Percentiles rank a stretch among this genome's conserved stretches.
Conservation (phyloP, 1,140 invertebrate species). For the Procambarus clarkii region DNA sequence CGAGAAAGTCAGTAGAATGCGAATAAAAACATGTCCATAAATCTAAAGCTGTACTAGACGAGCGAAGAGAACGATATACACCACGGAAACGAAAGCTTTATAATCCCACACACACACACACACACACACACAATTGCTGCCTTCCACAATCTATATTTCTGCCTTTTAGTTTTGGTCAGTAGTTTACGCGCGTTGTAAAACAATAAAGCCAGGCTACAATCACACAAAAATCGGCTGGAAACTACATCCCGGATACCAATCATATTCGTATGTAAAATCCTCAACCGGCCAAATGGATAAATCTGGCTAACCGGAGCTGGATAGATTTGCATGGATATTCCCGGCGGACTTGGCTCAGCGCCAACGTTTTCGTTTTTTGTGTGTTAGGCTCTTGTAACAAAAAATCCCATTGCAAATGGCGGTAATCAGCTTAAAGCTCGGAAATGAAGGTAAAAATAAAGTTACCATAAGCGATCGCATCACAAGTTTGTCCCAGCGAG, state of each 20-base stretch:
- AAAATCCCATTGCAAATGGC: not conserved
- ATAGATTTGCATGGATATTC: slow-evolving; percentile 4
- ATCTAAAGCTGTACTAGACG: not conserved
- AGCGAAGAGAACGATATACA: not conserved
- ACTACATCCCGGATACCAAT: slow-evolving; percentile 9
- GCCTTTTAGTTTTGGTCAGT: not conserved
- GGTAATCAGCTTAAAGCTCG: not conserved
- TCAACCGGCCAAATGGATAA: not conserved
- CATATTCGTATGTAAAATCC: slow-evolving; percentile 14
- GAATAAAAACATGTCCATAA: not conserved
- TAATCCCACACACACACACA: not conserved
- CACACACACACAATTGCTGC: not conserved
- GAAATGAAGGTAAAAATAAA: not conserved
- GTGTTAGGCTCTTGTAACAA: not conserved
- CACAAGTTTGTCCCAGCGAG: too few relatives aligned
- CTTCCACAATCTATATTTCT: not conserved
- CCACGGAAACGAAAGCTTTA: not conserved
- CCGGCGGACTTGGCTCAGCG: not conserved
- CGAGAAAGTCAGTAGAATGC: not conserved
- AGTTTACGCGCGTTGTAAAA: not conserved
- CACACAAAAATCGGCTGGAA: not conserved
- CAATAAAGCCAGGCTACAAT: not conserved
- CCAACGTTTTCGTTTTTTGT: not conserved
- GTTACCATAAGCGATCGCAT: too few relatives aligned
- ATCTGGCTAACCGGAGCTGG: not conserved